These are phyloP conservation scores for Nowickia ferox DNA, from an alignment of 2,888 invertebrate genomes.

Conservation along the genomic window DNA sequence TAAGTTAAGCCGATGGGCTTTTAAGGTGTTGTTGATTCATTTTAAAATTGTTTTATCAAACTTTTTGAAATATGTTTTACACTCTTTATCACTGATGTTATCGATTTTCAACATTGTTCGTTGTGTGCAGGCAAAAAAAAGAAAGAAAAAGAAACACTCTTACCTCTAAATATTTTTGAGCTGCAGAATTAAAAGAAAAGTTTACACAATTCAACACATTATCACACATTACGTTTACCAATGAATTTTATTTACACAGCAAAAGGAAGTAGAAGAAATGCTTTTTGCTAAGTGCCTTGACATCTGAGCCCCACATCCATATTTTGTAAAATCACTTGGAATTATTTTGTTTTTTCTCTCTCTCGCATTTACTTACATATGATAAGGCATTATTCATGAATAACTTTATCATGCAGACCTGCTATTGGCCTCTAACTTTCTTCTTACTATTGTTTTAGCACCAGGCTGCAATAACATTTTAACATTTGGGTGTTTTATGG, in stretches of 20 bases:
- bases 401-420: conserved; percentile 3
- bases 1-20: background rate
- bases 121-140: background rate
- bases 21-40: conserved; percentile 28
- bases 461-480: conserved; percentile 14
- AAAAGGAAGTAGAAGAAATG: background rate
- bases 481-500: conserved; percentile 30
- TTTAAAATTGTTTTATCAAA: background rate
- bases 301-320: conserved; percentile 46
- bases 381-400: conserved; percentile 23
- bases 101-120: conserved; percentile 30
- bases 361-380: background rate
- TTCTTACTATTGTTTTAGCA: conserved; percentile 26
- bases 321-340: background rate
- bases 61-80: conserved; percentile 32
- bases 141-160: background rate
- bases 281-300: conserved; percentile 34
- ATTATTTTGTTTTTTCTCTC: background rate
- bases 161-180: background rate
- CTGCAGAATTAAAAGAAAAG: background rate
- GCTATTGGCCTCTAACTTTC: background rate
- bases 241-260: conserved; percentile 29
- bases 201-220: conserved; percentile 37
- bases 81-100: conserved; percentile 12
- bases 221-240: conserved; percentile 54